Evolutionary conservation across 2,113 vertebrate genomes (phyloP).

Genomic region (Proterorhinus semilunaris): DNA sequence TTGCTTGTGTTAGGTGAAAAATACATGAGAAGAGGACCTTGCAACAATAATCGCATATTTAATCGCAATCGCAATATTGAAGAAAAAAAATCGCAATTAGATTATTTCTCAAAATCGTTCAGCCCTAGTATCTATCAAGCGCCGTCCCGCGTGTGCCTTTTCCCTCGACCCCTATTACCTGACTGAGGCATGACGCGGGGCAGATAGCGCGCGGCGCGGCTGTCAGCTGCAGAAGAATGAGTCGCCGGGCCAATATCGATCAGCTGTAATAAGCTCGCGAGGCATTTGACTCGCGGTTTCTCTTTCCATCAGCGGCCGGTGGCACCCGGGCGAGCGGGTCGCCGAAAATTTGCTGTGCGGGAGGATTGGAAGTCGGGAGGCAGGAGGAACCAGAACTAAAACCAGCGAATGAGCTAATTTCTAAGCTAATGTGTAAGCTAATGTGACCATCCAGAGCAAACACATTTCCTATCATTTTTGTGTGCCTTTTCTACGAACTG

Average conservation of each 20-base stretch:
- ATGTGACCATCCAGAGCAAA: too few relatives aligned
- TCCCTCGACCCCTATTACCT: constrained; percentile 45
- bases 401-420: too few relatives aligned
- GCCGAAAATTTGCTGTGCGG: neutral
- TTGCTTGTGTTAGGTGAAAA: too few relatives aligned
- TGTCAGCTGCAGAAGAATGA: constrained; percentile 57
- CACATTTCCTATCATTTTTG: too few relatives aligned
- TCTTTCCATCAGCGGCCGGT: constrained; percentile 37
- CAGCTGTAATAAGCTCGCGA: constrained; percentile 60
- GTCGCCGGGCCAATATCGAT: constrained; percentile 57
- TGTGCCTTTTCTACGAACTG: too few relatives aligned
- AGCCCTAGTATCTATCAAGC: constrained; percentile 13
- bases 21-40: too few relatives aligned
- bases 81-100: too few relatives aligned
- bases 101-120: too few relatives aligned
- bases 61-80: too few relatives aligned
- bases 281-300: constrained; percentile 44
- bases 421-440: too few relatives aligned
- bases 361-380: constrained; percentile 1
- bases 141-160: constrained; percentile 4
- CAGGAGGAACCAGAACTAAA: neutral
- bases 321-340: neutral
- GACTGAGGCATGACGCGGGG: constrained; percentile 54
- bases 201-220: constrained; percentile 44
- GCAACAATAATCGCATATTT: too few relatives aligned